phyloP scores from a whole-genome alignment of 1,140 invertebrate species.

The Drosophila nikananu region DNA sequence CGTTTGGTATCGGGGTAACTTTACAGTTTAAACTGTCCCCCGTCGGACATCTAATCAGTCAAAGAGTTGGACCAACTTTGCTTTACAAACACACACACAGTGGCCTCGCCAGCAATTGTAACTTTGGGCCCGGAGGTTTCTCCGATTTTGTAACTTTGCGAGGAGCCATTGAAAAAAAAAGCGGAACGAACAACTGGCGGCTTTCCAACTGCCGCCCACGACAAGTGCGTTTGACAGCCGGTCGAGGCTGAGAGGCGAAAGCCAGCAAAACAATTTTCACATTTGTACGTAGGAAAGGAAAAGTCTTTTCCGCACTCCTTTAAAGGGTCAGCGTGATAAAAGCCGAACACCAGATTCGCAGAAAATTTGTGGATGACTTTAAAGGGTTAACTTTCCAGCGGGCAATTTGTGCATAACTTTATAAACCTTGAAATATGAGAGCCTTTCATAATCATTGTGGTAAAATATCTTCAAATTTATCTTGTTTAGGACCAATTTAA shows the following conservation, averaged over 20 bases:
- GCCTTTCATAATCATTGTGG: too few species aligned
- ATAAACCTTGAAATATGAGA: not conserved
- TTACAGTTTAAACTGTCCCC: conserved; percentile 38
- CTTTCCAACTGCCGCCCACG: conserved; percentile 41
- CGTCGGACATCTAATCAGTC: conserved; percentile 65
- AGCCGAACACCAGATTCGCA: not conserved
- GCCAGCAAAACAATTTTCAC: conserved; percentile 76
- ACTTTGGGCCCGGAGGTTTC: conserved; percentile 48
- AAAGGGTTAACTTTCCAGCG: conserved; percentile 8
- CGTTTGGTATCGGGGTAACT: conserved; percentile 13
- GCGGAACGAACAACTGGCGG: conserved; percentile 59
- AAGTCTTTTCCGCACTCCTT: not conserved
- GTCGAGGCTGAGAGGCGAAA: conserved; percentile 44
- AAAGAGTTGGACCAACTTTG: conserved; percentile 60
- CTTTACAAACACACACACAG: conserved; percentile 2
- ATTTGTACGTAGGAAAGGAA: conserved; percentile 34
- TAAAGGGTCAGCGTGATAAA: conserved; percentile 11
- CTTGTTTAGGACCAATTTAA: not conserved
- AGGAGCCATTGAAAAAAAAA: conserved; percentile 5
- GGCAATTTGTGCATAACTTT: not conserved
- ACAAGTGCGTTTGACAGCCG: conserved; percentile 73
- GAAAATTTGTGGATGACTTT: not conserved
- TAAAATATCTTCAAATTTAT: not conserved
- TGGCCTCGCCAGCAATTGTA: conserved; percentile 49
- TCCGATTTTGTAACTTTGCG: conserved; percentile 63